These are phyloP conservation scores for Syndactyla subalaris DNA, from an alignment of 2,797 vertebrate genomes.

Conservation along the genomic window DNA sequence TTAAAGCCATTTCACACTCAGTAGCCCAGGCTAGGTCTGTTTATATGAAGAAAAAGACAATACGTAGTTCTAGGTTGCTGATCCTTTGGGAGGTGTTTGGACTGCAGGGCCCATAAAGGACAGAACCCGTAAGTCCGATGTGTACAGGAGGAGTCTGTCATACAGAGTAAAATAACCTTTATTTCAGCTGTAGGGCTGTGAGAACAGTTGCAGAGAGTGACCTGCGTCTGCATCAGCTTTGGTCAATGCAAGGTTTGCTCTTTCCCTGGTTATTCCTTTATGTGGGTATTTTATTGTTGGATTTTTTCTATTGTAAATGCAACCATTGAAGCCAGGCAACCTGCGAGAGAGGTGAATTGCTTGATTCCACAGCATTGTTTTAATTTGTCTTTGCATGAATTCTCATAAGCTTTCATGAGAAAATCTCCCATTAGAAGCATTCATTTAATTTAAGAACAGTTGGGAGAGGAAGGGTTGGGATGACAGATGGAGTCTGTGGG, in stretches of 20 bases:
- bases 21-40: neutral
- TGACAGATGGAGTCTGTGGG: conserved; percentile 76
- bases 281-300: neutral
- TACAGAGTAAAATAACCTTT: neutral
- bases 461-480: conserved; percentile 74
- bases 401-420: conserved; percentile 77
- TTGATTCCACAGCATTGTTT: conserved; percentile 71
- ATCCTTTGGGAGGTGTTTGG: neutral
- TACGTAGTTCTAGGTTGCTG: neutral
- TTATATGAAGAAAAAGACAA: neutral
- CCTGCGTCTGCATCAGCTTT: neutral
- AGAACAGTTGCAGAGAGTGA: neutral
- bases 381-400: conserved; percentile 76
- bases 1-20: neutral
- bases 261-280: neutral
- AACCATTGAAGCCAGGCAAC: conserved; percentile 8
- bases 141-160: neutral
- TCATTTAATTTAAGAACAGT: conserved; percentile 81
- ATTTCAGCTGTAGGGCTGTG: neutral
- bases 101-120: neutral
- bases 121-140: neutral
- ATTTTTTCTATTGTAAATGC: conserved; percentile 29
- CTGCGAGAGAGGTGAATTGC: conserved; percentile 51
- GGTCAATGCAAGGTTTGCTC: neutral
- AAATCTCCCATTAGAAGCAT: conserved; percentile 77